Conservation (phyloP, 1,140 invertebrate genomes). For the Lycorma delicatula region DNA sequence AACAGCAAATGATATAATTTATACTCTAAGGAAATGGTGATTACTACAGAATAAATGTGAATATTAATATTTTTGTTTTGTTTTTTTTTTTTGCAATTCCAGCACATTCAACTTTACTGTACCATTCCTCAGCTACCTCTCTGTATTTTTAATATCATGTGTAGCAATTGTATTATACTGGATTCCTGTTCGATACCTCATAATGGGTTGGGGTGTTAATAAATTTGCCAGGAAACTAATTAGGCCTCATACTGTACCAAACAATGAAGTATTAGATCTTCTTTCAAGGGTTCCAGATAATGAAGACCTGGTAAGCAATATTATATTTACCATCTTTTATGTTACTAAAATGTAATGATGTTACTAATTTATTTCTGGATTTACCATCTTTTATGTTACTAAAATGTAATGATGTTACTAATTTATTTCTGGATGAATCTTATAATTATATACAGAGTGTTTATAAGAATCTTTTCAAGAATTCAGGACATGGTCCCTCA, state of each 20-base stretch:
- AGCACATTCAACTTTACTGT: conserved; percentile 96
- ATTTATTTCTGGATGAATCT: not conserved
- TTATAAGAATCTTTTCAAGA: too few species aligned
- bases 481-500: too few species aligned
- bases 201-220: conserved; percentile 95
- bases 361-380: conserved; percentile 1
- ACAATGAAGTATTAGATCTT: conserved; percentile 95
- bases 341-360: conserved; percentile 3
- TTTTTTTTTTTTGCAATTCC: conserved; percentile 38
- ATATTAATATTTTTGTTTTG: too few species aligned
- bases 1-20: too few species aligned
- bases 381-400: conserved; percentile 5
- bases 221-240: conserved; percentile 94
- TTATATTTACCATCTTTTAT: not conserved
- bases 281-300: conserved; percentile 93
- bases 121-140: conserved; percentile 90
- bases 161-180: conserved; percentile 75
- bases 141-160: conserved; percentile 64
- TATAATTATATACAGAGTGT: too few species aligned
- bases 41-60: too few species aligned
- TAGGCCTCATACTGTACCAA: conserved; percentile 87
- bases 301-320: conserved; percentile 69
- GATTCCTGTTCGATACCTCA: conserved; percentile 82
- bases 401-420: conserved; percentile 4
- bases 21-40: too few species aligned